Conservation (phyloP, 2,888 invertebrate genomes). For the Fragum sueziense region DNA sequence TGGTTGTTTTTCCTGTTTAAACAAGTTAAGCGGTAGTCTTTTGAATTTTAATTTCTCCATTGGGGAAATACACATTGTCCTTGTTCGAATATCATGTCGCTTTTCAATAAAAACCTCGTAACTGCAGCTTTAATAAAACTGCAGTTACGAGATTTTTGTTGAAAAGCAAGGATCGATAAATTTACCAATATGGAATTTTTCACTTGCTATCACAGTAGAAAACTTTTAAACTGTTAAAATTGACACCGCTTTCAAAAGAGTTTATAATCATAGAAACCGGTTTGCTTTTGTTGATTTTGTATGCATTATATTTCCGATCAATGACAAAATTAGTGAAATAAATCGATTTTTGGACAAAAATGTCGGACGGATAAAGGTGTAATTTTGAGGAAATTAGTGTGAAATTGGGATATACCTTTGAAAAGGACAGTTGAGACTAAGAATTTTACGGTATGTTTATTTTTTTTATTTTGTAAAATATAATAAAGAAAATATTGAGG, state of each 20-base stretch:
- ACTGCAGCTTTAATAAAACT: no score
- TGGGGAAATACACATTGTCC: slow-evolving; percentile 27
- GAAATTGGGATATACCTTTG: no score
- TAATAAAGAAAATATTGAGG: no score
- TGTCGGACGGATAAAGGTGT: not conserved
- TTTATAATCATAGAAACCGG: not conserved
- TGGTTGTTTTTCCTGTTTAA: slow-evolving; percentile 13
- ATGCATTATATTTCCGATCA: not conserved
- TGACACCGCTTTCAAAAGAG: not conserved
- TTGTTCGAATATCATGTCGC: not conserved
- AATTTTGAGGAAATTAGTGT: no score
- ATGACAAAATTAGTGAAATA: not conserved
- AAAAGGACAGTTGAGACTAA: no score
- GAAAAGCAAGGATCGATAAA: no score
- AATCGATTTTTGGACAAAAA: not conserved
- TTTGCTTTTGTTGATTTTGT: slow-evolving; percentile 8
- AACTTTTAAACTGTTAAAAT: slow-evolving; percentile 1
- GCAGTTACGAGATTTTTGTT: no score
- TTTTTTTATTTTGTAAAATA: no score
- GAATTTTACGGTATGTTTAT: no score
- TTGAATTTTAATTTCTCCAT: slow-evolving; percentile 17
- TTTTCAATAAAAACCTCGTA: no score
- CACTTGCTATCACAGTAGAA: not conserved
- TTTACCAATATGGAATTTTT: not conserved
- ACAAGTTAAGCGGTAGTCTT: slow-evolving; percentile 25